Evolutionary conservation across 2,797 vertebrate species (phyloP).

Genomic region (Gila robusta): DNA sequence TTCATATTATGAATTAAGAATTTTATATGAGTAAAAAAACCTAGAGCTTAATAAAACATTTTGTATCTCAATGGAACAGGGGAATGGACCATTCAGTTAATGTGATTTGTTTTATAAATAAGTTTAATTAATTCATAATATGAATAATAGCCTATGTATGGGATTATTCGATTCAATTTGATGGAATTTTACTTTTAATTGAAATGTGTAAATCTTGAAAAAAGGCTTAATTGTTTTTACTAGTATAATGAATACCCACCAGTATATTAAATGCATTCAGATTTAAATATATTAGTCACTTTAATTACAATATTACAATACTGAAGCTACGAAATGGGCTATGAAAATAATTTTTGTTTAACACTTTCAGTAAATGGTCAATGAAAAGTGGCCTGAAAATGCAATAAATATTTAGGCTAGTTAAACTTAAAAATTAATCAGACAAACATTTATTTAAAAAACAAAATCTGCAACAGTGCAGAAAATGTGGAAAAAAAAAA

Average conservation of each 20-base stretch:
- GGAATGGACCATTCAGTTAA: too few relatives aligned
- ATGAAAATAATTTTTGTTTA: not conserved
- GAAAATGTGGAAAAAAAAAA: not conserved
- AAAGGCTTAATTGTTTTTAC: too few relatives aligned
- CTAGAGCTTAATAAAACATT: too few relatives aligned
- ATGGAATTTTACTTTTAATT: too few relatives aligned
- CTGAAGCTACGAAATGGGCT: not conserved
- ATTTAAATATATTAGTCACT: not conserved
- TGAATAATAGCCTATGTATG: too few relatives aligned
- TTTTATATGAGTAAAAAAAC: too few relatives aligned
- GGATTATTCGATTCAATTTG: too few relatives aligned
- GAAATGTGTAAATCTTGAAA: too few relatives aligned
- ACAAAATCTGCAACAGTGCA: not conserved
- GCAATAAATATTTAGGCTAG: not conserved
- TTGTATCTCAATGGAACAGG: too few relatives aligned
- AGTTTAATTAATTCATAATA: too few relatives aligned
- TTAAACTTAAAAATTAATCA: not conserved
- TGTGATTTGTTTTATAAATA: too few relatives aligned
- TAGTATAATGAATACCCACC: not conserved
- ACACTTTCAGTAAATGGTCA: not conserved
- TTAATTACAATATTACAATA: not conserved
- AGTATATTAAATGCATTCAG: not conserved
- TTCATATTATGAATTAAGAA: too few relatives aligned
- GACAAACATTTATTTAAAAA: not conserved
- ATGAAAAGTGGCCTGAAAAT: not conserved